Evolutionary conservation across 1,140 invertebrate species (phyloP), one percentile per base, ranked within the genome.

Genomic region (Lordiphosa mommai): DNA sequence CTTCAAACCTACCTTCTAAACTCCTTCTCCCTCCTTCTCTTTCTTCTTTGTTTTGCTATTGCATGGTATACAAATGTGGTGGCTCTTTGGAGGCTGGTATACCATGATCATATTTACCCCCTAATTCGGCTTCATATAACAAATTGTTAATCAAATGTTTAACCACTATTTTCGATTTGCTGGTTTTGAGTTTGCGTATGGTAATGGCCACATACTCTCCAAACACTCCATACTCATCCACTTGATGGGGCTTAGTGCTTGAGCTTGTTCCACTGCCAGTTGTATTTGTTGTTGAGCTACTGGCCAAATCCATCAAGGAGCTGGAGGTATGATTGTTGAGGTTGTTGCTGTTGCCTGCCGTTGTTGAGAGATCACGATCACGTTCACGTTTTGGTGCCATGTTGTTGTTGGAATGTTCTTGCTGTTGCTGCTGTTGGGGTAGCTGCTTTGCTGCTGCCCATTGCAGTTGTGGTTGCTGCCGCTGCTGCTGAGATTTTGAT

Each of bases 201-300:
- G 86, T 88, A 32, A 88, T 86, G 49, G 86, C 86, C 49, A 88
- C 86, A 38, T 88, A 88, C 30, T 88, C 86, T 17, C 86, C 86
- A 43, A 88, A 88, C 16, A 88, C 82, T 0, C 82, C 86, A 41
- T 88, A 88, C 37, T 88, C 86, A 58, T 88, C 86, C 49, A 71
- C 79, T 44, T 86, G 77, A 33, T 50, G 63, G 51, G 61, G 56
- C 10, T 82, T 70, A 5, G 47, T 14, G 44, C 71, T 60, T 33
- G 74, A 73, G 68, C 53, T 38, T 64, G 27, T 60, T 65, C 51
- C 63, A 60, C 37, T 57, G 66, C 27, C 53, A 56, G 47, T 48
- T 76, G 70, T 64, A 53, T 40, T 44, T 59, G 33, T n/a, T n/a
- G n/a, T 38, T 36, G 73, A 12, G 16, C 36, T 37, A 7, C 40